Base-by-base conservation (phyloP, 2,797 vertebrate species). In the Lithobates sylvaticus region DNA sequence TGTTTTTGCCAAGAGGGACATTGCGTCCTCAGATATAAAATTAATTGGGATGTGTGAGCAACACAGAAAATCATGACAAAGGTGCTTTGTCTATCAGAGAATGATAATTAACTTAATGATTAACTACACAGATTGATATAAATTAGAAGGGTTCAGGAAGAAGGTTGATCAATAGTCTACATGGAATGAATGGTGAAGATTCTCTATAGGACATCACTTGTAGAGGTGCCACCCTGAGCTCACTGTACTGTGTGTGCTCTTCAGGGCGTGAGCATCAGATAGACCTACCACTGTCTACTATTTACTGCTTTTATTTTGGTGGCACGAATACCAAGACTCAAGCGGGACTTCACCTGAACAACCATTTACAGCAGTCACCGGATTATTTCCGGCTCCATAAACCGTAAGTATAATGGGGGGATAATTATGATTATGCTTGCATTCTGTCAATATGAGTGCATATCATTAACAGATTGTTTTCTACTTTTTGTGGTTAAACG, bases 21-120 rank as follows among this genome's bases (percentile, higher is more conserved):
- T 9, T 8, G 7, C 2, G 39, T 61, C 5, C 4, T 15, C 65
- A 15, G 42, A 39, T 42, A 13, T 27, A 50, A 27, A 74, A 47
- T 47, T 5, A 74, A 10, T 54, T 13, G 6, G 10, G 39, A 27
- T 69, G 10, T 42, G 39, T 23, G 39, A 50, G 8, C 5, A n/a
- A 70, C 18, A 10, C 7, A 21, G 18, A 18, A 79, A 47, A 69
- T 29, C 21, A n/a, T n/a, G 13, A 36, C 6, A 81, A 32, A 54
- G 27, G 67, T 47, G 15, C 44, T 81, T 26, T 29, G 39, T 68
- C 6, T 69, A 23, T 0, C 27, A 80, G 2, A 69, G 65, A 70
- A 69, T 44, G 44, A 26, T 26, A n/a, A 80, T 47, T 69, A 80
- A 69, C n/a, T n/a, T 72, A 86, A 82, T 82, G 27, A 86, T 82